Evolutionary conservation across 2,888 invertebrate genomes (phyloP), one percentile per base, ranked within the genome.

Genomic region (Pimpla rufipes): DNA sequence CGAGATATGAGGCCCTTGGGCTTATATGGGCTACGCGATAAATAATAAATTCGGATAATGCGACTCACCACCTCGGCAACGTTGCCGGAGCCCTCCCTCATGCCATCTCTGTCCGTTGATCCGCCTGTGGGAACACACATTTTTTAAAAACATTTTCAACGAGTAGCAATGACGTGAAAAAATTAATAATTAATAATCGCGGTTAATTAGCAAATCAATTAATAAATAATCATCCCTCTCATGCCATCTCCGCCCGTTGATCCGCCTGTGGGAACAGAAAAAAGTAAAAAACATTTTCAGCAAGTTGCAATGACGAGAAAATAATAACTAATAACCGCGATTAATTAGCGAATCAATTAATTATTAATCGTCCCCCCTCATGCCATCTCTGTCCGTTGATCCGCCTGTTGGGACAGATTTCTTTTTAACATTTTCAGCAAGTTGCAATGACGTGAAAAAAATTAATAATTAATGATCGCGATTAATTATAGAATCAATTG

Each of bases 361-460:
- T n/a, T n/a, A n/a, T n/a, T n/a, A n/a, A n/a, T n/a, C n/a, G 86
- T 91, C 92, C 88, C 93, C 93, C 93, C 92, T 93, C 93, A 93
- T 92, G 91, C 93, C 93, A 93, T 93, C 90, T 91, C 91, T 91
- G 89, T 93, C 91, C 88, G 91, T 91, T 86, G 90, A 90, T 91
- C 90, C 91, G 85, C 92, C 93, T 93, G 66, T n/a, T 1, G 85
- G 77, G 88, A n/a, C n/a, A n/a, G n/a, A 89, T 83, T 74, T n/a
- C n/a, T n/a, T n/a, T n/a, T n/a, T 83, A 57, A 21, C 59, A 23
- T 2, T 21, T 13, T 42, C 5, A 21, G 42, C 0, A 68, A 70
- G 13, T 13, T 16, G 11, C 13, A 47, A 68, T 11, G 11, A 40
- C 5, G 59, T 21, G n/a, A 62, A 37, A 62, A n/a, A 29, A n/a